Evolutionary conservation across 1,140 invertebrate species (phyloP).

Genomic region (Drosophila repletoides): DNA sequence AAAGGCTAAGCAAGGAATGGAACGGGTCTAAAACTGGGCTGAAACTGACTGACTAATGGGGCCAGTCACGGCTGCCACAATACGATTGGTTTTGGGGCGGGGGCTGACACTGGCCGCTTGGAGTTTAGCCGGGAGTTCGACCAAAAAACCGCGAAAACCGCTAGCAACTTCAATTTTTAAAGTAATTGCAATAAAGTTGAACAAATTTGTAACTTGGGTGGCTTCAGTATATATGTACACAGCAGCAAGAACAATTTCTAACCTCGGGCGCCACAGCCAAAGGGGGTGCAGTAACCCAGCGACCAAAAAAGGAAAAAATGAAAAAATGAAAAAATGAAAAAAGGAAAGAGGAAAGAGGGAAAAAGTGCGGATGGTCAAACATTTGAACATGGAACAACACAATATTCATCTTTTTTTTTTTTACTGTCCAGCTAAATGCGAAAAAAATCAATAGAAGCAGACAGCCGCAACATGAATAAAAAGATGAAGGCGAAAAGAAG

Average conservation of each 20-base stretch:
- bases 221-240: background rate
- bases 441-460: constrained; percentile 82
- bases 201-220: constrained; percentile 56
- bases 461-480: constrained; percentile 72
- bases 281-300: constrained; percentile 6
- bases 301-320: background rate
- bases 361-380: constrained; percentile 60
- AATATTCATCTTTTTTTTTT: too few relatives aligned
- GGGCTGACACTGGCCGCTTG: background rate
- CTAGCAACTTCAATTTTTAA: constrained; percentile 78
- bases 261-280: constrained; percentile 44
- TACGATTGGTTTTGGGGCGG: background rate
- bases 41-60: constrained; percentile 53
- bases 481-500: constrained; percentile 57
- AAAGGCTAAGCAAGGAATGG: constrained; percentile 52
- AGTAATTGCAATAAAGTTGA: constrained; percentile 78
- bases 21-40: constrained; percentile 29
- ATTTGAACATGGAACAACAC: constrained; percentile 57
- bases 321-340: constrained; percentile 30
- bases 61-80: constrained; percentile 50
- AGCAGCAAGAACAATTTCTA: constrained; percentile 47
- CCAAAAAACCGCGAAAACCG: constrained; percentile 61
- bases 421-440: constrained; percentile 55
- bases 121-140: background rate
- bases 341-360: constrained; percentile 4